Percentiles rank a stretch among this genome's conserved stretches.
Conservation (phyloP, 2,888 invertebrate genomes). For the Synanthedon vespiformis region DNA sequence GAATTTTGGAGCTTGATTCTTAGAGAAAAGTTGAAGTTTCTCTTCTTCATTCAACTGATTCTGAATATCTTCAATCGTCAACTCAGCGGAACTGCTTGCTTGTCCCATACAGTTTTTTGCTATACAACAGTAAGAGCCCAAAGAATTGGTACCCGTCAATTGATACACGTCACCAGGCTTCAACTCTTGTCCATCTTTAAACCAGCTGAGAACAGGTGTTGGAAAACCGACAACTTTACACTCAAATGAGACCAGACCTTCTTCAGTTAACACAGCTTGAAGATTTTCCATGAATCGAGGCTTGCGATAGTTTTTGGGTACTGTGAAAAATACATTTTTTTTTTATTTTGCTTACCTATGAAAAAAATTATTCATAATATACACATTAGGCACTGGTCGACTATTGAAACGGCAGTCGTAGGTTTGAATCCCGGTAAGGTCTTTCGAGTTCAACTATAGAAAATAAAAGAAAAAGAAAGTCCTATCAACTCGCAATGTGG, state of each 20-base stretch:
- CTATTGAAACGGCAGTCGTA: no score
- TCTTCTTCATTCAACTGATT: conserved; percentile 91
- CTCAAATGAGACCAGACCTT: conserved; percentile 92
- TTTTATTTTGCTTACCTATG: no score
- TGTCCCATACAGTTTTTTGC: conserved; percentile 93
- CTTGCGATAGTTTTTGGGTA: conserved; percentile 90
- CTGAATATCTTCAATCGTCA: conserved; percentile 91
- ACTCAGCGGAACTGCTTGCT: conserved; percentile 85
- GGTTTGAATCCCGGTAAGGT: no score
- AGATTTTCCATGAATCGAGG: conserved; percentile 92
- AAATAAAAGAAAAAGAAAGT: no score
- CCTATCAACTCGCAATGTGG: no score
- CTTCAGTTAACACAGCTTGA: conserved; percentile 89
- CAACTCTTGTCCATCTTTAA: conserved; percentile 91
- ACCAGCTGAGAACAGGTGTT: conserved; percentile 89
- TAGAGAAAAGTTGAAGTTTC: conserved; percentile 77
- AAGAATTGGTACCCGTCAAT: conserved; percentile 88
- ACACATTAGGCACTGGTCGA: no score
- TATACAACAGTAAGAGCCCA: conserved; percentile 90
- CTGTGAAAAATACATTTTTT: conserved; percentile 51
- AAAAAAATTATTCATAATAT: no score
- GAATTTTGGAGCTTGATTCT: conserved; percentile 87
- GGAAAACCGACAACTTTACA: conserved; percentile 95
- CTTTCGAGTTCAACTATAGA: no score
- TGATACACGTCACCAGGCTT: conserved; percentile 94